A percentile compares a stretch with the other conserved stretches of the same genome.
Conservation (phyloP, 2,797 vertebrate genomes). For the Anableps anableps region DNA sequence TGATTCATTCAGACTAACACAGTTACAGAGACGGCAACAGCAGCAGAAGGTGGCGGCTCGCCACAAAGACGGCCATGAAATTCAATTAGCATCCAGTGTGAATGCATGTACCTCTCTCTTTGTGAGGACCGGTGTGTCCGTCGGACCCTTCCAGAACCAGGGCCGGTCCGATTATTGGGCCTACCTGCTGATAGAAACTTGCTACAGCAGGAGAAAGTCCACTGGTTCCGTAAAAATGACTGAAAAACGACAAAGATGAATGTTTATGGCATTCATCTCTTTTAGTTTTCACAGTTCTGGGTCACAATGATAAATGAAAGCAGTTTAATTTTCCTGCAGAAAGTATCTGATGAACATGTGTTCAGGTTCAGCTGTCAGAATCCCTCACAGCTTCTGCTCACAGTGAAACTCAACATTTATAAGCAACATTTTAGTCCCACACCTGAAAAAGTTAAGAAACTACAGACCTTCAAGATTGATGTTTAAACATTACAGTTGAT, state of each 20-base stretch:
- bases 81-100: slow-evolving; percentile 87
- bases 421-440: too few relatives aligned
- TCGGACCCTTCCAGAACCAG: background rate
- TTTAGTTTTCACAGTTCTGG: background rate
- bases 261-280: background rate
- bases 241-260: background rate
- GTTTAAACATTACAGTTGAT: background rate
- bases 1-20: slow-evolving; percentile 35
- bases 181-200: background rate
- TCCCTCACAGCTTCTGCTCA: too few relatives aligned
- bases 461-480: background rate
- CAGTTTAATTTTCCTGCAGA: background rate
- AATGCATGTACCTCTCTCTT: background rate
- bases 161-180: background rate
- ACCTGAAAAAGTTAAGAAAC: background rate
- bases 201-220: background rate
- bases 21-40: slow-evolving; percentile 47
- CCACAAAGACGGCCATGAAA: slow-evolving; percentile 92
- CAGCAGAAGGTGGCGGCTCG: slow-evolving; percentile 87
- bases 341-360: too few relatives aligned
- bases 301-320: background rate
- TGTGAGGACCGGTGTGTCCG: background rate
- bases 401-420: too few relatives aligned
- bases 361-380: too few relatives aligned
- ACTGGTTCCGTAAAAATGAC: background rate